Base-by-base conservation (phyloP, 2,113 vertebrate genomes). In the Stercorarius parasiticus region DNA sequence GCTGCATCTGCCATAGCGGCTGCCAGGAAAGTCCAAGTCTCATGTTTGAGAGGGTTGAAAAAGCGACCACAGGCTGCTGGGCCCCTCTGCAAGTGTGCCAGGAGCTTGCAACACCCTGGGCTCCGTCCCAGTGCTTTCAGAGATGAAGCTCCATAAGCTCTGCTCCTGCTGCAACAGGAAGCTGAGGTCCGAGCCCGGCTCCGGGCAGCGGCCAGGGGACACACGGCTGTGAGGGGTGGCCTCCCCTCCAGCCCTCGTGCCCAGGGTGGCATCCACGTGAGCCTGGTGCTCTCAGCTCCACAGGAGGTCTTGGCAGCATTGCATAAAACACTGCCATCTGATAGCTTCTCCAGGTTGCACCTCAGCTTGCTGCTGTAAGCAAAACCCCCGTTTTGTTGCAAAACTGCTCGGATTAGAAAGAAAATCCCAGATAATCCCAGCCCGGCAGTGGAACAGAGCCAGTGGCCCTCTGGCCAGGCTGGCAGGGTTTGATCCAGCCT, bases 351-450 rank as follows among this genome's bases (percentile, higher is more conserved):
- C 52, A 56, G 73, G 65, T 70, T 91, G 58, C 3, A 20, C 70
- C 70, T 62, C 6, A 2, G 19, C 4, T 82, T 83, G 65, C 49
- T 88, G 42, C 22, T 94, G 87, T 78, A 96, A 96, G 52, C 53
- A 78, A 79, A 95, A 15, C 5, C 40, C 67, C 17, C 42, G 52
- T 62, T 90, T 88, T 86, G 38, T 87, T 93, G 70, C 67, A 86
- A 87, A 93, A 72, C 66, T 40, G 32, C 73, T 89, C 8, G 7
- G 84, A 85, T 96, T 87, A 95, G 73, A 85, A 94, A 71, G 80
- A 66, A 93, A 91, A 96, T 85, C 58, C 70, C 58, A 22, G 38
- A 6, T 34, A 17, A 34, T 61, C 23, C 58, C 32, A 61, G 3
- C 15, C 65, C 34, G 27, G 78, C 34, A 19, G 47, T 78, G 78